These are phyloP conservation scores for Ceratoteleas bidentatus DNA, from an alignment of 1,140 invertebrate genomes.

Conservation along the genomic window DNA sequence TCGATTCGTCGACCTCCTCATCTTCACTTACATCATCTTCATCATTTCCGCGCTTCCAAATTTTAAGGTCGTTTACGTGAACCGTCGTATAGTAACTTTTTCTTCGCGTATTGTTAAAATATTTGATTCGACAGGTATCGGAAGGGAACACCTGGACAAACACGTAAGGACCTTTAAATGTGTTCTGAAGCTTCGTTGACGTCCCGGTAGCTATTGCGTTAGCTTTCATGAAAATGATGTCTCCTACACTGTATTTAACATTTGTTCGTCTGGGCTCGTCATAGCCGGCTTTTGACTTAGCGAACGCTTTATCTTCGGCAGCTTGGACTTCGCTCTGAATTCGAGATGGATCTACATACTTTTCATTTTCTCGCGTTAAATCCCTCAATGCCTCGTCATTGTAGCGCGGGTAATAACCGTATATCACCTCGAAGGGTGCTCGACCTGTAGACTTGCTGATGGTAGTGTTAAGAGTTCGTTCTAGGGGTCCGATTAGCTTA, in stretches of 20 bases:
- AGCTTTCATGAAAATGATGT: neutral
- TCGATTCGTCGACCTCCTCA: neutral
- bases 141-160: neutral
- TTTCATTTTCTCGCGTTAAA: constrained; percentile 9
- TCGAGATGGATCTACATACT: neutral
- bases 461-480: constrained; percentile 7
- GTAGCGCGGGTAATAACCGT: constrained; percentile 27
- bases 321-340: neutral
- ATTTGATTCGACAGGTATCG: neutral
- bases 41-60: neutral
- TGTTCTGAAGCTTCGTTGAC: neutral
- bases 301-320: neutral
- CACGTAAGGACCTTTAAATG: neutral
- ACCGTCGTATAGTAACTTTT: neutral
- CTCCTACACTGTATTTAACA: neutral
- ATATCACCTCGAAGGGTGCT: constrained; percentile 14
- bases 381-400: constrained; percentile 8
- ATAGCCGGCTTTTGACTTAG: too few relatives aligned
- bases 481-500: neutral
- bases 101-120: neutral
- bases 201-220: neutral
- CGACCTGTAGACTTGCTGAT: constrained; percentile 20
- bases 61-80: neutral
- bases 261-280: neutral
- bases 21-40: neutral